Base-by-base conservation (phyloP, 2,113 vertebrate species). In the Athene noctua region DNA sequence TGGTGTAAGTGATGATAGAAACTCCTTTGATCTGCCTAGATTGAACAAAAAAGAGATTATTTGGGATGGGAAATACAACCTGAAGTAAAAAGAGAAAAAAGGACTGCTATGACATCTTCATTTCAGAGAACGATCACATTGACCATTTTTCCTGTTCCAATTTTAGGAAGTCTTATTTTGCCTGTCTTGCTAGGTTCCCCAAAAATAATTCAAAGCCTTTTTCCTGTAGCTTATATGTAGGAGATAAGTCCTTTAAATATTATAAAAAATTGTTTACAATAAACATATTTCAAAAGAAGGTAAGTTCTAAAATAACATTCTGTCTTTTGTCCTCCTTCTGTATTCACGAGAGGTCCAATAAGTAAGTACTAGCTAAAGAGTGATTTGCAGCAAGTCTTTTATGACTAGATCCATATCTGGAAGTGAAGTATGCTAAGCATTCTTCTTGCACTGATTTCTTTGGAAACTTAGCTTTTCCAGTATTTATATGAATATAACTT, bases 1-100 rank as follows among this genome's bases (percentile, higher is more conserved):
- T 71, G 29, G n/a, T 75, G 3, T 73, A 82, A 62, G 11, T 68
- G 34, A 62, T 80, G n/a, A 49, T 7, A 84, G 61, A 92, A 88
- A 44, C 7, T 62, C 87, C 88, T 97, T 96, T 96, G 86, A 91
- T 94, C 73, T 96, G 15, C 54, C 20, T 61, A 52, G 68, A 61
- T 92, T 88, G 63, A 14, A 25, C 52, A 86, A 58, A 83, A 63
- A 90, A 71, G 54, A 42, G 16, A 52, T 88, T 80, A 71, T 90
- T 93, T 80, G 57, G 29, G 36, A 54, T 65, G 52, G 27, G 57
- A 86, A 88, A 71, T 63, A 13, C 17, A 77, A 59, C 27, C 55
- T 74, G 8, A 67, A 90, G 47, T 88, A 54, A 83, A 73, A 62
- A 47, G 38, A 66, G 26, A 36, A 79, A 77, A 91, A 90, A 70